These are phyloP conservation scores for Anastrepha ludens DNA, from an alignment of 1,140 invertebrate genomes.

Conservation along the genomic window DNA sequence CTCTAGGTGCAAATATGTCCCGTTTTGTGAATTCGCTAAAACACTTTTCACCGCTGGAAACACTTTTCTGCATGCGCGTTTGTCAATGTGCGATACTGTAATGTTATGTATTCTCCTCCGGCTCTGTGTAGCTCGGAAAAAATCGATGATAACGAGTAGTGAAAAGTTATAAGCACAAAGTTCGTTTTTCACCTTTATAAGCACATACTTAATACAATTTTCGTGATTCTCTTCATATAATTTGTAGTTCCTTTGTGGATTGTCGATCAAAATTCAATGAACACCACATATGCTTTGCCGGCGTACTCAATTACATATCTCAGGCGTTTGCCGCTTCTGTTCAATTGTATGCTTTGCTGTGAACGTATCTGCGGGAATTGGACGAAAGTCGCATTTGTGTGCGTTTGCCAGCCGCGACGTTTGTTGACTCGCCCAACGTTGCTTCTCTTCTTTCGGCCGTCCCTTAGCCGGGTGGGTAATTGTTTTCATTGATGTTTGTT, in stretches of 20 bases:
- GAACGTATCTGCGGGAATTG: not conserved
- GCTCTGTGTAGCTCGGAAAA: constrained; percentile 8
- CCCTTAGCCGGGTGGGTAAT: constrained; percentile 1
- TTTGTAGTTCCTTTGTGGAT: not conserved
- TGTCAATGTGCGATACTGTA: not conserved
- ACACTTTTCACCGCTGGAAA: not conserved
- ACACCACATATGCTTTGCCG: not conserved
- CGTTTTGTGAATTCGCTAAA: not conserved
- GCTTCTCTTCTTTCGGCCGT: not conserved
- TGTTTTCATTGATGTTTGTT: constrained; percentile 2
- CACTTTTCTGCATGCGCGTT: not conserved
- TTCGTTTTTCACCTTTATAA: not conserved
- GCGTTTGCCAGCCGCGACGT: not conserved
- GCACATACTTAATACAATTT: not conserved
- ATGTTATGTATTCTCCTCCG: not conserved
- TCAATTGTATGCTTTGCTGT: constrained; percentile 8
- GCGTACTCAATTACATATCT: not conserved
- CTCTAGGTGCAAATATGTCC: not conserved
- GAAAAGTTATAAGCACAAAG: not conserved
- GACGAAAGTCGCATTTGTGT: not conserved
- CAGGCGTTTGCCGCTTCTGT: constrained; percentile 2
- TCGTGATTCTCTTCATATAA: not conserved
- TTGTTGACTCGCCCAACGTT: not conserved
- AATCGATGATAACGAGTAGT: constrained; percentile 19
- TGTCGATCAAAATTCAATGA: not conserved